Base-by-base conservation (phyloP, 2,888 invertebrate species). In the Linnaemya vulpina region DNA sequence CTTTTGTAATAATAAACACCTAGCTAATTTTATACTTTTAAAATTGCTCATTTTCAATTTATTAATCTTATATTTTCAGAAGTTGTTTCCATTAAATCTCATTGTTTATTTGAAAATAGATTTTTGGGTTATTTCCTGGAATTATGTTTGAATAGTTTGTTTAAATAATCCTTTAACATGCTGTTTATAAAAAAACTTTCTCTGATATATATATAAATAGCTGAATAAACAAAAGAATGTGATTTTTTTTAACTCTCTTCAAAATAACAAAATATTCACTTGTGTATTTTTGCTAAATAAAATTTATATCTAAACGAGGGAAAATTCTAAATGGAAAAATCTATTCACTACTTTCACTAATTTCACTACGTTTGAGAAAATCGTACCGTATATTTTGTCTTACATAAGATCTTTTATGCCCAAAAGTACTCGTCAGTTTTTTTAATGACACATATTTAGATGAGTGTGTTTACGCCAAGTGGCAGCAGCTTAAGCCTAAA, bases 1-100 rank as follows among this genome's bases (percentile, higher is more conserved):
- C 30, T 49, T 20, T 17, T 49, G 43, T 40, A 40, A 68, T 67
- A 70, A 38, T 82, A 46, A 71, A 63, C 62, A 63, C 46, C 68
- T 15, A 60, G 35, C 55, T 80, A 46, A 49, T 49, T 71, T 22
- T 55, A 40, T 51, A 46, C 46, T 11, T 49, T 79, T 63, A 35
- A 58, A 22, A 25, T 46, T 43, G 13, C 35, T 65, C 40, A 65
- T 35, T 62, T 51, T 76, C 43, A 60, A 46, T 58, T 67, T 43
- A 60, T 22, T 38, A 38, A 46, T 46, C 53, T 35, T 67, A 30
- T 49, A n/a, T 43, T 53, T 53, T n/a, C 13, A 43, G 62, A n/a
- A 22, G 40, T 11, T 8, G 11, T 70, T 49, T 74, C 20, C 15
- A 46, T 20, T 58, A 51, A 30, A 49, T 20, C 22, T 13, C 38